phyloP scores from a whole-genome alignment of 1,140 invertebrate genomes.

The Asobara japonica region DNA sequence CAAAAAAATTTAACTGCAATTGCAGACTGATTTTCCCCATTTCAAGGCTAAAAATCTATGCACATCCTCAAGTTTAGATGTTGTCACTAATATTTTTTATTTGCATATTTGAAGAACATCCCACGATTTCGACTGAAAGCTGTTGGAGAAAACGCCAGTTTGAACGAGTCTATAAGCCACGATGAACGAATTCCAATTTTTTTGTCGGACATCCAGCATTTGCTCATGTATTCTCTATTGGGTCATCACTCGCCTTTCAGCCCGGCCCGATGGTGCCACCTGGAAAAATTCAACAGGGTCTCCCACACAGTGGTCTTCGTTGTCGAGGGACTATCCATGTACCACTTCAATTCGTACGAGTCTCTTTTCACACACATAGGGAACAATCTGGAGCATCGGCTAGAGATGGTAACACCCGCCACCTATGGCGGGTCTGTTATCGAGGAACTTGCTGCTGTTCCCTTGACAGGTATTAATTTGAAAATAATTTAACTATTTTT shows the following conservation, averaged over 20 bases:
- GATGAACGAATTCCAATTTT: conserved; percentile 78
- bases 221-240: conserved; percentile 80
- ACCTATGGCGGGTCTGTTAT: conserved; percentile 76
- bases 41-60: too few species aligned
- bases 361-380: conserved; percentile 71
- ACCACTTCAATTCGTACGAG: conserved; percentile 76
- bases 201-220: conserved; percentile 83
- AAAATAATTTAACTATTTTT: conserved; percentile 40
- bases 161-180: conserved; percentile 59
- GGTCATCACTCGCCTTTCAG: conserved; percentile 75
- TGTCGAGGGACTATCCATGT: conserved; percentile 79
- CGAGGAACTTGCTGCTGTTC: conserved; percentile 81
- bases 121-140: conserved; percentile 71
- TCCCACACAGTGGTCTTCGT: conserved; percentile 78
- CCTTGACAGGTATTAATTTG: conserved; percentile 76
- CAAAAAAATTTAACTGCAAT: too few species aligned
- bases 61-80: too few species aligned
- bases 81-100: too few species aligned
- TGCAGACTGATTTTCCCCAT: too few species aligned
- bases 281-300: conserved; percentile 76
- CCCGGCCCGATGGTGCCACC: conserved; percentile 80
- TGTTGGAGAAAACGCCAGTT: conserved; percentile 71
- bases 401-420: conserved; percentile 80
- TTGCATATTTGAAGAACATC: too few species aligned
- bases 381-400: conserved; percentile 70